These are phyloP conservation scores for Felis chaus DNA, from an alignment of 2,113 vertebrate genomes.

Conservation along the genomic window DNA sequence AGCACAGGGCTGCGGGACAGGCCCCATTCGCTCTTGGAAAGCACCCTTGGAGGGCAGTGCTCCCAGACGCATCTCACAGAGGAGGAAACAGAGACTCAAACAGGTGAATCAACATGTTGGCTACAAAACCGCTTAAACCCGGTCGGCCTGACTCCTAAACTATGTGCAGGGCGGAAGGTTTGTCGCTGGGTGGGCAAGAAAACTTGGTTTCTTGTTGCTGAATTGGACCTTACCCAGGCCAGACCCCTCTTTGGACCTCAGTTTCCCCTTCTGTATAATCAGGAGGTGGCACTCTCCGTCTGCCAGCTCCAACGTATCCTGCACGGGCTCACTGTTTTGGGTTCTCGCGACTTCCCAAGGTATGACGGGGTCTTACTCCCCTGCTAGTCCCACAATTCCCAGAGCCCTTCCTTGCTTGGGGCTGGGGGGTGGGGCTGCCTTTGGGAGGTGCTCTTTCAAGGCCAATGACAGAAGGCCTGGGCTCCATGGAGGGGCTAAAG, in stretches of 20 bases:
- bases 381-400: fast-evolving
- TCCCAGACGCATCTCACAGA: background rate
- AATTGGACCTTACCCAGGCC: background rate
- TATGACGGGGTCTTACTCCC: background rate
- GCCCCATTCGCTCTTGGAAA: background rate
- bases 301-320: fast-evolving
- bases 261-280: background rate
- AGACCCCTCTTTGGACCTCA: background rate
- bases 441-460: background rate
- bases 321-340: background rate
- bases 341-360: background rate
- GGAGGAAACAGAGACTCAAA: background rate
- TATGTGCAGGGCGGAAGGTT: fast-evolving
- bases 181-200: too few relatives aligned
- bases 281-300: background rate
- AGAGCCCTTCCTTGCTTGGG: background rate
- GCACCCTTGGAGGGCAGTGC: background rate
- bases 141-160: background rate
- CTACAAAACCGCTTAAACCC: background rate
- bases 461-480: fast-evolving
- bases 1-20: background rate
- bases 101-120: fast-evolving
- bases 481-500: background rate
- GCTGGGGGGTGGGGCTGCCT: background rate
- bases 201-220: background rate